Conservation (phyloP, 2,888 invertebrate genomes). For the Ophion obscuratus region DNA sequence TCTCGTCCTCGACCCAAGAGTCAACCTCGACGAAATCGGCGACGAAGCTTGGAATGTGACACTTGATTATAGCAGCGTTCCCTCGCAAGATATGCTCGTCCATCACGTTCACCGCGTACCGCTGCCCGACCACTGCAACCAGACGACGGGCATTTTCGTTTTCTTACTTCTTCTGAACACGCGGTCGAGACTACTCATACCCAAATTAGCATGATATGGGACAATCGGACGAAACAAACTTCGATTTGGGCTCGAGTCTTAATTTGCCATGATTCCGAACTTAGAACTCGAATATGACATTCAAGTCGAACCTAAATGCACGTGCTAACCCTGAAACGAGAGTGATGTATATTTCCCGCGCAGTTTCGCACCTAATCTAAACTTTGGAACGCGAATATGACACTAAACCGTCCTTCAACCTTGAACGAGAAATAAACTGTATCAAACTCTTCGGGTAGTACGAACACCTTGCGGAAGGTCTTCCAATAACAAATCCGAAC, state of each 20-base stretch:
- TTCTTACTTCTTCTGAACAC: slow-evolving; percentile 36
- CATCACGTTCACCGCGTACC: slow-evolving; percentile 95
- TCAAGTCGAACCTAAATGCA: background rate
- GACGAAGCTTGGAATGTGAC: slow-evolving; percentile 97
- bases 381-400: background rate
- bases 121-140: slow-evolving; percentile 95
- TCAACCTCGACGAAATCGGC: slow-evolving; percentile 94
- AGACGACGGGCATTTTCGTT: slow-evolving; percentile 76
- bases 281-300: background rate
- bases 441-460: too few relatives aligned
- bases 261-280: background rate
- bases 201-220: background rate
- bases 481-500: too few relatives aligned
- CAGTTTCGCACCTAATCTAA: background rate
- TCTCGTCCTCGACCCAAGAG: slow-evolving; percentile 94
- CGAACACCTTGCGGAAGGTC: too few relatives aligned
- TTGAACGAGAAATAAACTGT: background rate
- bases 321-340: too few relatives aligned
- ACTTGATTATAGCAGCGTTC: slow-evolving; percentile 96
- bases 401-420: too few relatives aligned
- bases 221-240: background rate
- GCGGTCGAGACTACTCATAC: slow-evolving; percentile 27
- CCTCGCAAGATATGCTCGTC: slow-evolving; percentile 96
- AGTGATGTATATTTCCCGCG: background rate
- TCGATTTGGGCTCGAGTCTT: background rate